Evolutionary conservation across 2,888 invertebrate species (phyloP).

Genomic region (Shargacucullia verbasci): DNA sequence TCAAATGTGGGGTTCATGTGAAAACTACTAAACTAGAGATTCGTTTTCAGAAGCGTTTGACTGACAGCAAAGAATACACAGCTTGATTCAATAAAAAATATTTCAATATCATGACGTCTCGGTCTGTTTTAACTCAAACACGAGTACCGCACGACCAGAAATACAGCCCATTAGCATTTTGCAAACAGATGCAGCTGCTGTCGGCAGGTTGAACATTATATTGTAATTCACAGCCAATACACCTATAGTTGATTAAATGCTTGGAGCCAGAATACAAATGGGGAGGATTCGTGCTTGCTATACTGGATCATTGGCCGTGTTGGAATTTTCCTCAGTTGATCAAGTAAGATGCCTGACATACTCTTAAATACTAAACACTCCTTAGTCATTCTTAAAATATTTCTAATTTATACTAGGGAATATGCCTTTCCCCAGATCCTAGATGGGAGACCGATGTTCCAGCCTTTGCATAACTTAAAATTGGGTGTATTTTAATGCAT

Average conservation of each 20-base stretch:
- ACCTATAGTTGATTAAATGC: conserved; percentile 1
- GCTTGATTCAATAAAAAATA: conserved; percentile 24
- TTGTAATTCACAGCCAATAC: conserved; percentile 30
- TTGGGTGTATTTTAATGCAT: no score
- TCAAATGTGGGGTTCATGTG: no score
- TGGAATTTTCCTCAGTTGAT: conserved; percentile 3
- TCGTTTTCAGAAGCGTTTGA: no score
- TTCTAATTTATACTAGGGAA: no score
- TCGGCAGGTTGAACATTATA: conserved; percentile 18
- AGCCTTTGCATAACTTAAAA: no score
- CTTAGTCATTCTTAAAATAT: no score
- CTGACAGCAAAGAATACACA: not conserved
- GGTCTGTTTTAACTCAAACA: conserved; percentile 8
- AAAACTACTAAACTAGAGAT: no score
- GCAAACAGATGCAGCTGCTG: conserved; percentile 22
- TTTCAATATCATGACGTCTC: conserved; percentile 31
- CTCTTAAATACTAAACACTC: no score
- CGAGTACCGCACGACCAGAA: conserved; percentile 35
- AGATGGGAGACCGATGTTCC: no score
- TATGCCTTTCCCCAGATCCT: no score
- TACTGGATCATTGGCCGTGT: not conserved
- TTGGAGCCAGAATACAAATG: conserved; percentile 22
- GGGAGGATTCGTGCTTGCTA: conserved; percentile 2
- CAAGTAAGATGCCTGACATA: no score
- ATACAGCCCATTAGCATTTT: conserved; percentile 37